Conservation (phyloP, 2,797 vertebrate genomes). For the Chelonia mydas region DNA sequence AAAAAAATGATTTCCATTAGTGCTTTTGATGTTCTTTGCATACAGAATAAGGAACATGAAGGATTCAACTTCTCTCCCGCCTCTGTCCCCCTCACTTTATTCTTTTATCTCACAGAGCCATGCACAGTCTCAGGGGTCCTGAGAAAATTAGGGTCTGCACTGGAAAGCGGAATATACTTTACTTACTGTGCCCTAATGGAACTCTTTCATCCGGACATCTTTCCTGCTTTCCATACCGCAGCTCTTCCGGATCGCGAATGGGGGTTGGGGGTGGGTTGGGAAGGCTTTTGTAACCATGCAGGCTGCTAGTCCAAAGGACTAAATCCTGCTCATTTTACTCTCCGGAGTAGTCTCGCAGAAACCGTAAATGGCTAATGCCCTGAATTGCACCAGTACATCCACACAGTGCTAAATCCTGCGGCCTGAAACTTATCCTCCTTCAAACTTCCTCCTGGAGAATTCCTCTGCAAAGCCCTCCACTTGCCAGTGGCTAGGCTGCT, state of each 20-base stretch:
- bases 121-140: neutral
- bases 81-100: neutral
- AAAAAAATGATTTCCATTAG: slow-evolving; percentile 49
- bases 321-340: neutral
- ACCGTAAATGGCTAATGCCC: neutral
- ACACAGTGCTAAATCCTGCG: neutral
- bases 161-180: neutral
- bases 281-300: neutral
- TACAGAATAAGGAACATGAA: neutral
- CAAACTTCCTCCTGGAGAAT: neutral
- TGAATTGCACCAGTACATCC: neutral
- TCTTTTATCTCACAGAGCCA: neutral
- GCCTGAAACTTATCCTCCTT: neutral
- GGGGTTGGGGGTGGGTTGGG: neutral
- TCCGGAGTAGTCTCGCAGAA: neutral
- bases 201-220: neutral
- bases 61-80: slow-evolving; percentile 20
- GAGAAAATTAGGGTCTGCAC: neutral
- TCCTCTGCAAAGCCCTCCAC: neutral
- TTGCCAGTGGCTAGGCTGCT: neutral
- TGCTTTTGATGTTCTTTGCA: slow-evolving; percentile 22
- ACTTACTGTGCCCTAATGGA: neutral
- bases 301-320: neutral
- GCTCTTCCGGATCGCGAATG: neutral
- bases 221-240: neutral